phyloP scores from a whole-genome alignment of 2,113 vertebrate genomes.

The Proterorhinus semilunaris region DNA sequence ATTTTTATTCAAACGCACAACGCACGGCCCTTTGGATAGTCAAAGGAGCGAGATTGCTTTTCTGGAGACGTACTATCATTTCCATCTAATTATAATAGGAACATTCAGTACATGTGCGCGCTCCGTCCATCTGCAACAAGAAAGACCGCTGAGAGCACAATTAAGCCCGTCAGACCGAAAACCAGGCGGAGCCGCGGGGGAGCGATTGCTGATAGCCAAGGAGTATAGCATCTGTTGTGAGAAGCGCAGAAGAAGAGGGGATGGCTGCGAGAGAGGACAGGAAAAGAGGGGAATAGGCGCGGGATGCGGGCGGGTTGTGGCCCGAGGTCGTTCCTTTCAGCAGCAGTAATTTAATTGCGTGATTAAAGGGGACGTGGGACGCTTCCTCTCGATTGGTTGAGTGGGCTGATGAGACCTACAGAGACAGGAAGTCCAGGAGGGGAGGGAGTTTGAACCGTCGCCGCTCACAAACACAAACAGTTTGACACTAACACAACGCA shows the following conservation, averaged over 20 bases:
- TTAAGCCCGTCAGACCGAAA: constrained; percentile 13
- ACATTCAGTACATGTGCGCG: neutral
- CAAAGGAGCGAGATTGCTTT: neutral
- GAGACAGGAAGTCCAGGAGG: constrained; percentile 37
- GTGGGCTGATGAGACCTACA: constrained; percentile 49
- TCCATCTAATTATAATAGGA: neutral
- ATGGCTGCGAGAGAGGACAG: neutral
- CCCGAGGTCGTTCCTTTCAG: constrained; percentile 52
- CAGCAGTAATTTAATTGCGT: constrained; percentile 67
- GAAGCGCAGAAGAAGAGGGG: neutral
- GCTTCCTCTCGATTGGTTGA: constrained; percentile 64
- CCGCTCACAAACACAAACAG: constrained; percentile 2
- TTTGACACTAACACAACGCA: constrained; percentile 7
- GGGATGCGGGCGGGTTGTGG: neutral
- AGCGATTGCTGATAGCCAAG: neutral
- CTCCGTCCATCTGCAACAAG: constrained; percentile 16
- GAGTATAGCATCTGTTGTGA: constrained; percentile 1
- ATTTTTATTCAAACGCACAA: neutral
- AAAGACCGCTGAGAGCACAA: constrained; percentile 15
- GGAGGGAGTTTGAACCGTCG: constrained; percentile 28
- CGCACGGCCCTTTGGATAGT: neutral
- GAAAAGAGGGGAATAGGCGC: constrained; percentile 13
- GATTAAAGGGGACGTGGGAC: constrained; percentile 53
- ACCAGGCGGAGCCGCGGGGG: neutral
- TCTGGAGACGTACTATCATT: constrained; percentile 3